Conservation (phyloP, 2,888 invertebrate genomes). For the Schizaphis graminum region DNA sequence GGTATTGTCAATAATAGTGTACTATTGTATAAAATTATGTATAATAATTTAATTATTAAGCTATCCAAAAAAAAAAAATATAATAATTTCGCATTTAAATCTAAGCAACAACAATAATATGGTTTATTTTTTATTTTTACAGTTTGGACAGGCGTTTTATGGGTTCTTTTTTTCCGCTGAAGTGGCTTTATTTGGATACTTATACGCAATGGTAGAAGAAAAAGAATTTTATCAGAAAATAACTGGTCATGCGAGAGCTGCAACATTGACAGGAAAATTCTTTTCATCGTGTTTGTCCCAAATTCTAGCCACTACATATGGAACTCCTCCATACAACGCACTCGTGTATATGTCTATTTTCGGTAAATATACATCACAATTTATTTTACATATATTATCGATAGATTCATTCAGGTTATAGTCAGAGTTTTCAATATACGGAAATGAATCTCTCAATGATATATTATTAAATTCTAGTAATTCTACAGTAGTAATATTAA, state of each 20-base stretch:
- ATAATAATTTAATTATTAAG: too few relatives aligned
- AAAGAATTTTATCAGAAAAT: slow-evolving; percentile 81
- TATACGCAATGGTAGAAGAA: slow-evolving; percentile 85
- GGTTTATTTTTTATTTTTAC: slow-evolving; percentile 51
- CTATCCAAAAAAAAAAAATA: too few relatives aligned
- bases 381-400: neutral
- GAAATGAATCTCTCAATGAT: neutral
- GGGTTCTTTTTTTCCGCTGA: slow-evolving; percentile 90
- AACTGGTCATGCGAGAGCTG: slow-evolving; percentile 87
- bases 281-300: slow-evolving; percentile 83
- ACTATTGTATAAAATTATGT: too few relatives aligned
- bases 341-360: slow-evolving; percentile 57
- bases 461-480: neutral
- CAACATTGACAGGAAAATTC: slow-evolving; percentile 85
- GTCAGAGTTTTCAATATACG: neutral
- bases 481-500: neutral
- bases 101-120: neutral
- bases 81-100: neutral
- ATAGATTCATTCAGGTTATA: neutral
- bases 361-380: slow-evolving; percentile 10
- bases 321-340: slow-evolving; percentile 35
- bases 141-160: slow-evolving; percentile 80
- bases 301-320: slow-evolving; percentile 70
- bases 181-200: slow-evolving; percentile 93
- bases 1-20: too few relatives aligned